Percentiles rank a stretch among this genome's conserved stretches.
These are phyloP conservation scores for Kobus ellipsiprymnus DNA, from an alignment of 2,113 vertebrate species.

Conservation along the genomic window DNA sequence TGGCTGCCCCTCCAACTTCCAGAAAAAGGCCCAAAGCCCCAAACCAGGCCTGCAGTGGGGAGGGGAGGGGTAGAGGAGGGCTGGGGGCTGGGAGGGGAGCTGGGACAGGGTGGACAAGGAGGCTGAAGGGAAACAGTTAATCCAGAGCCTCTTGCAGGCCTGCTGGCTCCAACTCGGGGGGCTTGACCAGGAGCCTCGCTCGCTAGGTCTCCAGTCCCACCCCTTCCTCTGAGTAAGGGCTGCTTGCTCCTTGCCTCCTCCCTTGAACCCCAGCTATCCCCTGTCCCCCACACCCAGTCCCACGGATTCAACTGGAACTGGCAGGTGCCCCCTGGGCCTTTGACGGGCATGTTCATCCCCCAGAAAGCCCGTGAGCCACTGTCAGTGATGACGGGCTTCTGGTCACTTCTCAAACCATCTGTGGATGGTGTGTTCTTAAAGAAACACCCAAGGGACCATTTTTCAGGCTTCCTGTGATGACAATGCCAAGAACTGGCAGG, in stretches of 20 bases:
- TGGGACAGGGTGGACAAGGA: not conserved
- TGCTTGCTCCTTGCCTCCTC: not conserved
- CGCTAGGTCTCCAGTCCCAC: conserved; percentile 20
- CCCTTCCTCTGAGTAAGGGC: not conserved
- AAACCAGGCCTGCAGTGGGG: accelerated
- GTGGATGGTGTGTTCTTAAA: not conserved
- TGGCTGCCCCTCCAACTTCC: not conserved
- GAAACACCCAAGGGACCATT: not conserved
- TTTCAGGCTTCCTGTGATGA: not conserved
- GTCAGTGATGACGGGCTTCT: not conserved
- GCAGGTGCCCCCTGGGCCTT: not conserved
- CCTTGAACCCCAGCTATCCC: conserved; percentile 52
- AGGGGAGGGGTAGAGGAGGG: not conserved
- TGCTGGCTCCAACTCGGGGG: conserved; percentile 48
- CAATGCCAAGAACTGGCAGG: not conserved
- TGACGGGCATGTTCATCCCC: conserved; percentile 27
- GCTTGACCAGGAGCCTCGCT: conserved; percentile 44
- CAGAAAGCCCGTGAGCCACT: conserved; percentile 11
- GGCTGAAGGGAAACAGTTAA: conserved; percentile 26
- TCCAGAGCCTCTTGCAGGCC: conserved; percentile 59
- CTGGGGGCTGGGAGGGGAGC: not conserved
- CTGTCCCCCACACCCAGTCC: conserved; percentile 19
- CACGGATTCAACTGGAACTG: conserved; percentile 47
- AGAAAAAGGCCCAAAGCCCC: not conserved
- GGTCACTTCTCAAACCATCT: not conserved